phyloP scores from a whole-genome alignment of 2,888 invertebrate genomes.

The Bruchidius siliquastri region DNA sequence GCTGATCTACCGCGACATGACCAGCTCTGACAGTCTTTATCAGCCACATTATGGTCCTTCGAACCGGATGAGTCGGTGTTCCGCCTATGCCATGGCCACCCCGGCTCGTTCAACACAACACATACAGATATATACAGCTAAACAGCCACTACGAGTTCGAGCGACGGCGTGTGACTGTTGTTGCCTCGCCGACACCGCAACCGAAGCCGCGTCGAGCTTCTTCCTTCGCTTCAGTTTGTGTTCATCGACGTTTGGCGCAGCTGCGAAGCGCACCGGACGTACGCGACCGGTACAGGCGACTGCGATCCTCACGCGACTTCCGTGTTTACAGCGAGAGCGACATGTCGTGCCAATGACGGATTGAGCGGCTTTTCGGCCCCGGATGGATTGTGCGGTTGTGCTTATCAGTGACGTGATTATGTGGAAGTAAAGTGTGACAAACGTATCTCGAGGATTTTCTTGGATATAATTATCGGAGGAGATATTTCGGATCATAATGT shows the following conservation, averaged over 20 bases:
- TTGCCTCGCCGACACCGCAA: conserved; percentile 1
- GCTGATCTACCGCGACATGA: too few species aligned
- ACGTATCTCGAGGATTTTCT: neutral
- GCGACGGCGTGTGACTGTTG: neutral
- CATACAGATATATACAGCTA: conserved; percentile 1
- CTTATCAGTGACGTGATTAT: neutral
- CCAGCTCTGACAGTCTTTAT: too few species aligned
- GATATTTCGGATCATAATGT: neutral
- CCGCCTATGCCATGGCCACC: neutral
- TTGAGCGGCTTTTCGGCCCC: neutral
- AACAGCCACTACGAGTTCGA: conserved; percentile 2
- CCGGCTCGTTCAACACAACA: neutral
- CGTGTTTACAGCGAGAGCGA: neutral
- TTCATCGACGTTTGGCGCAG: neutral
- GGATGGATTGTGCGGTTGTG: neutral
- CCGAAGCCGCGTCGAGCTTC: conserved; percentile 2
- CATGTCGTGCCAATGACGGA: neutral
- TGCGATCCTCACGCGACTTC: neutral
- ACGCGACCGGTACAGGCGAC: neutral
- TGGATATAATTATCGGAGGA: neutral
- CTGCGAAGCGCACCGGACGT: neutral
- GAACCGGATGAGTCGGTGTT: neutral
- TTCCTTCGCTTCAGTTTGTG: conserved; percentile 1
- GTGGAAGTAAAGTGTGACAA: neutral
- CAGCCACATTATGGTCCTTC: neutral